Evolutionary conservation across 2,113 vertebrate genomes (phyloP).

Genomic region (Macheiramphus alcinus): DNA sequence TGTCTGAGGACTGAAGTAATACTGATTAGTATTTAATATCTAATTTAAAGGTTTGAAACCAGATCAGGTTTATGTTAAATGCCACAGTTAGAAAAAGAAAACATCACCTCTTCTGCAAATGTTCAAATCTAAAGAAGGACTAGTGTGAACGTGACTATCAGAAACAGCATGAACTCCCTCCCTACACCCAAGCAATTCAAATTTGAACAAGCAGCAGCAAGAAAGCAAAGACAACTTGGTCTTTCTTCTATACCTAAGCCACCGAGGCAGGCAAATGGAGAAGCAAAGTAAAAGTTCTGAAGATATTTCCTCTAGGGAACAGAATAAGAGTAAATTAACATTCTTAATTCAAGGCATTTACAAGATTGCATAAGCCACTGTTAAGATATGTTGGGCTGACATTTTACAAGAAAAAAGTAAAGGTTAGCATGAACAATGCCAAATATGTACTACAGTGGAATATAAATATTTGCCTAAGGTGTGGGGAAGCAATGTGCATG

Average conservation of each 20-base stretch:
- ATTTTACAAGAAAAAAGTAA: neutral
- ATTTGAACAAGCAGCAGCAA: neutral
- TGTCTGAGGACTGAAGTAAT: neutral
- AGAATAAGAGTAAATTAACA: neutral
- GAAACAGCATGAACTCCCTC: neutral
- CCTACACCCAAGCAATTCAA: neutral
- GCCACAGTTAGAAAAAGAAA: neutral
- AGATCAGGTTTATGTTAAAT: neutral
- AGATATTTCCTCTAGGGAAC: neutral
- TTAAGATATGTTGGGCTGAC: neutral
- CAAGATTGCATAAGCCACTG: neutral
- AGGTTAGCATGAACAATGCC: neutral
- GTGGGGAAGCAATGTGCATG: neutral
- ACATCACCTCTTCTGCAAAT: neutral
- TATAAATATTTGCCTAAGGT: slow-evolving; percentile 29
- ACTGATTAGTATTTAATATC: neutral
- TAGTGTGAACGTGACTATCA: neutral
- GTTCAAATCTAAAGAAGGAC: neutral
- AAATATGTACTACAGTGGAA: neutral
- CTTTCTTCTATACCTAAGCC: neutral
- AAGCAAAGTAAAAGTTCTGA: neutral
- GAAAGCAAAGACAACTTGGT: neutral
- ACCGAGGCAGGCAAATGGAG: neutral
- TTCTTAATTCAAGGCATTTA: neutral
- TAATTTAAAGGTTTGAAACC: neutral